Conservation (phyloP, 2,113 vertebrate genomes). For the Leucopsar rothschildi region DNA sequence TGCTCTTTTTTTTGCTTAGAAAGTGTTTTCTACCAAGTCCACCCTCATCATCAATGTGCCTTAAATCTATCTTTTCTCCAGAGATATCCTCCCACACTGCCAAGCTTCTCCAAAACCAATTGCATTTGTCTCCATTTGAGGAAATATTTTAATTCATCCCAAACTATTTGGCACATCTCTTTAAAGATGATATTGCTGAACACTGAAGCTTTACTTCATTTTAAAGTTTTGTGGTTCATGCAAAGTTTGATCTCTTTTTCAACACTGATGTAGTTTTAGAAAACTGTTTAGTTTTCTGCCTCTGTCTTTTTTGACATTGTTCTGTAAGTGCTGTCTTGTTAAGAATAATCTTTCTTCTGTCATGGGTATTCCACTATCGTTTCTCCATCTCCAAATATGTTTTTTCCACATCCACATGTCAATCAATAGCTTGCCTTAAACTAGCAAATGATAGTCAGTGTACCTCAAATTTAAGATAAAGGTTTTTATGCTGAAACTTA, state of each 20-base stretch:
- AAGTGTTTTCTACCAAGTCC: neutral
- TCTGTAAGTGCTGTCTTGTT: constrained; percentile 60
- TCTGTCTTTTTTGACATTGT: constrained; percentile 57
- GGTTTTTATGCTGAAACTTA: constrained; percentile 10
- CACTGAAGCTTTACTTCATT: constrained; percentile 1
- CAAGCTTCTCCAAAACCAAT: constrained; percentile 16
- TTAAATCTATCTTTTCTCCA: neutral
- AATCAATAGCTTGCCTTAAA: constrained; percentile 56
- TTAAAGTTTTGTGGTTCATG: constrained; percentile 41
- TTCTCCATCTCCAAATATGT: constrained; percentile 51
- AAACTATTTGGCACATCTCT: constrained; percentile 26
- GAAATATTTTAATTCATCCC: constrained; percentile 43
- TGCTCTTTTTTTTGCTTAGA: neutral
- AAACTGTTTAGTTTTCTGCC: constrained; percentile 49
- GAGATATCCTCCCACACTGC: neutral
- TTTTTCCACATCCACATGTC: constrained; percentile 63
- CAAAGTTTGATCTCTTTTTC: constrained; percentile 46
- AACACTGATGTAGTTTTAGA: constrained; percentile 13
- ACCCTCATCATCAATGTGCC: neutral
- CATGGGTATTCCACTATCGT: constrained; percentile 41
- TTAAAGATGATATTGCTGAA: constrained; percentile 9
- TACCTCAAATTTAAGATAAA: constrained; percentile 41
- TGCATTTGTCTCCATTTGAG: neutral
- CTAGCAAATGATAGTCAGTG: constrained; percentile 33
- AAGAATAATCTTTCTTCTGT: constrained; percentile 44